Percentiles rank a stretch among this genome's conserved stretches.
Conservation (phyloP, 2,113 vertebrate genomes). For the Phrynocephalus versicolor region DNA sequence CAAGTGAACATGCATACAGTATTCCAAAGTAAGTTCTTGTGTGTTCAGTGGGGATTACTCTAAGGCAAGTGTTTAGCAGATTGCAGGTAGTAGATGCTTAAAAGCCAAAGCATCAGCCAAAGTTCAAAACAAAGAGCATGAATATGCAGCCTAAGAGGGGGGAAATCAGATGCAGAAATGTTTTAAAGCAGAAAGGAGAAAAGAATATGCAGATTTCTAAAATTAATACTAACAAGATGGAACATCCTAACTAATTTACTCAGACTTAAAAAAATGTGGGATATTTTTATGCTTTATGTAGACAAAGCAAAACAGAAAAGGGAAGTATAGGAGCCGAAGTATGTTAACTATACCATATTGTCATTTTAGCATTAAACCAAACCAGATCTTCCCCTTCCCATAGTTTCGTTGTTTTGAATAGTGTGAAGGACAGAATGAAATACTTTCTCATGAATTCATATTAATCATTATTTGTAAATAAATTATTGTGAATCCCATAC, state of each 20-base stretch:
- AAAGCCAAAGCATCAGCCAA: neutral
- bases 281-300: slow-evolving; percentile 40
- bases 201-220: neutral
- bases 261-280: slow-evolving; percentile 25
- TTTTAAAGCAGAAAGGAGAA: slow-evolving; percentile 4
- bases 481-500: neutral
- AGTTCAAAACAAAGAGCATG: neutral
- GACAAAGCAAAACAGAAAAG: neutral
- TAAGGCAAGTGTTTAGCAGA: neutral
- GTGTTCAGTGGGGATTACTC: neutral
- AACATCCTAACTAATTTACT: neutral
- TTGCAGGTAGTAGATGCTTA: neutral
- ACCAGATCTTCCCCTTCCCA: neutral
- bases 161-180: slow-evolving; percentile 6
- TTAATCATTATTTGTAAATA: neutral
- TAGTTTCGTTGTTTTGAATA: too few species aligned
- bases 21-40: neutral
- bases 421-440: too few species aligned
- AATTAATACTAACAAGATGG: neutral
- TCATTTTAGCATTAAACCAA: neutral
- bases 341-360: neutral
- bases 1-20: neutral
- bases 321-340: neutral
- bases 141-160: slow-evolving; percentile 3
- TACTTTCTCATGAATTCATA: too few species aligned